Percentiles rank a stretch among this genome's conserved stretches.
phyloP scores from a whole-genome alignment of 2,888 invertebrate genomes.

The Glaucopsyche alexis region DNA sequence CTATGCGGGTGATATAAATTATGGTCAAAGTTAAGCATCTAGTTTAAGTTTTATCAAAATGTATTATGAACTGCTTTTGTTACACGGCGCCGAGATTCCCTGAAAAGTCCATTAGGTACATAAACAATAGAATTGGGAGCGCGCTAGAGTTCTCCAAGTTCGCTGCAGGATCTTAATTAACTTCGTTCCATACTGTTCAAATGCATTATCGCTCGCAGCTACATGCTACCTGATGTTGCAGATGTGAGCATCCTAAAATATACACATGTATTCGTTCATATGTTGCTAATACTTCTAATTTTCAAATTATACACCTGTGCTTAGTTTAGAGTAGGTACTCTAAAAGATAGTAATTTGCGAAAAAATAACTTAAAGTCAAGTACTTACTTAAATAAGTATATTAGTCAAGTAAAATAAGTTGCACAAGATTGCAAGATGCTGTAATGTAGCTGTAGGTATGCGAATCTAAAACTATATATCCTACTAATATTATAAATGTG shows the following conservation, averaged over 20 bases:
- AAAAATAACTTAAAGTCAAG: no score
- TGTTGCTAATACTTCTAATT: no score
- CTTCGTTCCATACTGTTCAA: slow-evolving; percentile 20
- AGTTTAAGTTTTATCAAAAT: slow-evolving; percentile 2
- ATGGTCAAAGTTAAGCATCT: not conserved
- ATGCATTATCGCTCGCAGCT: slow-evolving; percentile 19
- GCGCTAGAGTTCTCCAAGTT: slow-evolving; percentile 7
- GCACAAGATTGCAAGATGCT: no score
- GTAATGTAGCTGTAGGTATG: no score
- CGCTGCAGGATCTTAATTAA: slow-evolving; percentile 24
- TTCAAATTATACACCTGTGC: no score
- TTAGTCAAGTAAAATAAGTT: no score
- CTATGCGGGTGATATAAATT: not conserved
- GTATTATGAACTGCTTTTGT: not conserved
- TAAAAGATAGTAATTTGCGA: no score
- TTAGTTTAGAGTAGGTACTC: no score
- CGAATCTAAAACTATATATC: no score
- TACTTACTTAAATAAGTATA: no score
- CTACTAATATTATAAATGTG: no score
- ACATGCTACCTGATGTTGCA: not conserved
- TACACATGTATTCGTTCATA: not conserved
- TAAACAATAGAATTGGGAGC: slow-evolving; percentile 18
- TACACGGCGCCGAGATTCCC: not conserved
- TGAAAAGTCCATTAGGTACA: slow-evolving; percentile 22
- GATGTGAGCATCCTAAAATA: not conserved